Evolutionary conservation across 2,888 invertebrate genomes (phyloP).

Genomic region (Acronicta alni): DNA sequence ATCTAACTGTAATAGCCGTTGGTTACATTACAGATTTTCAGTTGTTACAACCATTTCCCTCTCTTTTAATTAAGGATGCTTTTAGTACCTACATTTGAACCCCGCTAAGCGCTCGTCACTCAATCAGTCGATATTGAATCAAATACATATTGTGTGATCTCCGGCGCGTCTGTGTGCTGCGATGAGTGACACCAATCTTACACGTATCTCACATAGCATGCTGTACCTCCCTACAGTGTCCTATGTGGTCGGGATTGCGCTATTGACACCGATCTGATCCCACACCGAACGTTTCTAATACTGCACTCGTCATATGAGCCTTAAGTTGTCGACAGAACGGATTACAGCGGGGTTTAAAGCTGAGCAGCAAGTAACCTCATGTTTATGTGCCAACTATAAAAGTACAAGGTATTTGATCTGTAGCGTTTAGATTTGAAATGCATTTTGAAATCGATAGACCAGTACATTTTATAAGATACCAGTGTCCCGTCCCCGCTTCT

Average conservation of each 20-base stretch:
- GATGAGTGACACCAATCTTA: not conserved
- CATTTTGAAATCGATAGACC: too few species aligned
- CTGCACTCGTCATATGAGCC: not conserved
- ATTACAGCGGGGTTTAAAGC: constrained; percentile 1
- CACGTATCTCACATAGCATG: not conserved
- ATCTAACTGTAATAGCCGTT: too few species aligned
- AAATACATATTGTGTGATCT: not conserved
- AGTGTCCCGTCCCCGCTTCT: too few species aligned
- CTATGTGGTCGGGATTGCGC: not conserved
- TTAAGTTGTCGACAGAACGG: not conserved
- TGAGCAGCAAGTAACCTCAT: not conserved
- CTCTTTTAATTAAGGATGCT: not conserved
- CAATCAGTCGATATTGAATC: not conserved
- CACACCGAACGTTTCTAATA: not conserved
- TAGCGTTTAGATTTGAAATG: too few species aligned
- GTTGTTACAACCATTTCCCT: too few species aligned
- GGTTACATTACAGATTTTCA: too few species aligned
- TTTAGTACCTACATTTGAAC: not conserved
- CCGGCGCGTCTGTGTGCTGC: not conserved
- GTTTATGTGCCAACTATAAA: not conserved
- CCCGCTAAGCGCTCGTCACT: not conserved
- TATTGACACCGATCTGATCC: constrained; percentile 16
- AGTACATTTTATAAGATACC: too few species aligned
- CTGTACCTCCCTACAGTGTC: too few species aligned
- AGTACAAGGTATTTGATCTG: not conserved